These are phyloP conservation scores for Drosophila sucinea DNA, from an alignment of 1,140 invertebrate genomes.

Conservation along the genomic window DNA sequence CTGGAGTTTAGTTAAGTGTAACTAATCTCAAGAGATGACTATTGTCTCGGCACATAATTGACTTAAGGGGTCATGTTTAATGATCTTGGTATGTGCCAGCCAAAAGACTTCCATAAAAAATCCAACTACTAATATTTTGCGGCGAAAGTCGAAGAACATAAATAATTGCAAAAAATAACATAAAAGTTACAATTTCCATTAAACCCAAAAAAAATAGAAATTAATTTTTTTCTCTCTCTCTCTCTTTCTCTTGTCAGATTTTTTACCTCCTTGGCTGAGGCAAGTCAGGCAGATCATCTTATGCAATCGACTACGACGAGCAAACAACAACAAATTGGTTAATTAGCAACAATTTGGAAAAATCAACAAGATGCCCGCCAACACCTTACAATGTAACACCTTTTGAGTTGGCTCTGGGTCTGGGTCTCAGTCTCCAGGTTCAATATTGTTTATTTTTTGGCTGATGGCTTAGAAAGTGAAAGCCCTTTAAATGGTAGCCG, in stretches of 20 bases:
- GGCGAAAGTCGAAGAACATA: background rate
- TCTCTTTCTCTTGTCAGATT: too few species aligned
- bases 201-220: too few species aligned
- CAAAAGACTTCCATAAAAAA: constrained; percentile 1
- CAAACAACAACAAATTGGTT: constrained; percentile 19
- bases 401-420: constrained; percentile 30
- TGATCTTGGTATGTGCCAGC: constrained; percentile 25
- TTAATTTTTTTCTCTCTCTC: too few species aligned
- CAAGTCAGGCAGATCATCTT: background rate
- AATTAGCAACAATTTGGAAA: constrained; percentile 48
- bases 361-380: constrained; percentile 36
- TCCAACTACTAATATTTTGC: background rate
- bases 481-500: constrained; percentile 17
- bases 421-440: background rate
- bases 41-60: constrained; percentile 17
- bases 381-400: constrained; percentile 35
- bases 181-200: background rate
- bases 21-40: constrained; percentile 41
- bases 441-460: constrained; percentile 7
- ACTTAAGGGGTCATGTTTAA: constrained; percentile 44
- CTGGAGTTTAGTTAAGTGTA: constrained; percentile 58
- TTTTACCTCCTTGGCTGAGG: background rate
- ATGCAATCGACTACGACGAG: constrained; percentile 14
- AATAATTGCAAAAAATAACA: background rate
- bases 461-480: constrained; percentile 51